Conservation (phyloP, 2,797 vertebrate genomes). For the Clarias pachynema region DNA sequence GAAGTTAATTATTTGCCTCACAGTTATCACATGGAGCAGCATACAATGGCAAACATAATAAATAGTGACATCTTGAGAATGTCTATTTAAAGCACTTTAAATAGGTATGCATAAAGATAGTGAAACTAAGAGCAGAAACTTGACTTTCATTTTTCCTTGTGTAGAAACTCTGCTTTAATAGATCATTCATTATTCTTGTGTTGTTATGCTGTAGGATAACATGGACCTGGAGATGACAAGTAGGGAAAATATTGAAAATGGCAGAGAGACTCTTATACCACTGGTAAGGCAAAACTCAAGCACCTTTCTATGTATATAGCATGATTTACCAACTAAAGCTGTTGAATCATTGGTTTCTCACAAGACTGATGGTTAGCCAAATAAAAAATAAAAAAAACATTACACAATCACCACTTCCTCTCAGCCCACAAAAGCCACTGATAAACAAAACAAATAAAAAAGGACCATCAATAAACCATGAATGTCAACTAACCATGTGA, state of each 20-base stretch:
- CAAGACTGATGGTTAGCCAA: slow-evolving; percentile 1
- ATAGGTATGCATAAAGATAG: neutral
- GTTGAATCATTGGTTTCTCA: neutral
- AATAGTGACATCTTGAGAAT: neutral
- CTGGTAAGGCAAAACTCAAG: slow-evolving; percentile 34
- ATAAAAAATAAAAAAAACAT: neutral
- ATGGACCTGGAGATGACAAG: slow-evolving; percentile 28
- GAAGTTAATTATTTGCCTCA: slow-evolving; percentile 8
- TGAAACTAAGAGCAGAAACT: neutral
- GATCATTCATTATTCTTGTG: neutral
- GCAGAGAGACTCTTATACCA: slow-evolving; percentile 33
- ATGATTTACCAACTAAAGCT: neutral
- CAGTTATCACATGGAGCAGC: neutral
- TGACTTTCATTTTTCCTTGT: neutral
- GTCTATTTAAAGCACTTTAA: neutral
- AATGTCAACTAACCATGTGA: neutral
- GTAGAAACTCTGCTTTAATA: neutral
- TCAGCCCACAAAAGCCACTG: slow-evolving; percentile 1
- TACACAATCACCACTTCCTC: neutral
- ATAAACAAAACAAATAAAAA: neutral
- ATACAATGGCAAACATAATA: neutral
- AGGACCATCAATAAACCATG: neutral
- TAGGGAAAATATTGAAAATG: slow-evolving; percentile 20
- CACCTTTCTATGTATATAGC: neutral
- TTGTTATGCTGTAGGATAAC: slow-evolving; percentile 42